phyloP scores from a whole-genome alignment of 2,113 vertebrate genomes.

The Pundamilia nyererei region DNA sequence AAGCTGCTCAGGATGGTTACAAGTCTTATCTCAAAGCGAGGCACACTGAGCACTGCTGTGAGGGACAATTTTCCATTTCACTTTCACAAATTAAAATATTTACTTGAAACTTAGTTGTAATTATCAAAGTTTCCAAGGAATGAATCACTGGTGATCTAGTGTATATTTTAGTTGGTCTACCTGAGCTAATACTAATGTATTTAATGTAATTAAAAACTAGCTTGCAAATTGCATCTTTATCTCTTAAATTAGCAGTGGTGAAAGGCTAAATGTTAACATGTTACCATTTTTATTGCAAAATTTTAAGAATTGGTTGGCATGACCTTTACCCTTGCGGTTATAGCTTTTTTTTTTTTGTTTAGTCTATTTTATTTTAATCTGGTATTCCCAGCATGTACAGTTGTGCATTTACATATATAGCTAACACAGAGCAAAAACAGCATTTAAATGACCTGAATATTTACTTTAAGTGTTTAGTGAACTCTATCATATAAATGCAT shows the following conservation, averaged over 20 bases:
- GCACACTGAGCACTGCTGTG: neutral
- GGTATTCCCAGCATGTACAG: neutral
- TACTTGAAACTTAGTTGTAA: neutral
- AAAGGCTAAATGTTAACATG: neutral
- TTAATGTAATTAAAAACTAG: neutral
- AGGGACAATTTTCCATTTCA: neutral
- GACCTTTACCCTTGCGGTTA: neutral
- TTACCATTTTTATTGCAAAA: neutral
- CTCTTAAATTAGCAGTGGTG: neutral
- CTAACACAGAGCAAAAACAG: neutral
- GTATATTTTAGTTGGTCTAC: neutral
- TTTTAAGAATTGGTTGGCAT: neutral
- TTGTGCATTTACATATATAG: neutral
- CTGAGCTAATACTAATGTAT: neutral
- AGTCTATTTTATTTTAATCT: neutral
- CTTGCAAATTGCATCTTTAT: fast-evolving
- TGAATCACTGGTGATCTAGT: neutral
- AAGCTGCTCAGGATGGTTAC: neutral
- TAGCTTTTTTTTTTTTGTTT: neutral
- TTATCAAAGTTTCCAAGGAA: neutral
- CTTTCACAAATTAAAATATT: neutral
- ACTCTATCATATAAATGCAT: neutral
- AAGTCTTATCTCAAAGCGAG: neutral
- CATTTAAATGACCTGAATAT: neutral
- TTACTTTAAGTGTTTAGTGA: neutral